Percentiles rank a stretch among this genome's conserved stretches.
These are phyloP conservation scores for Leptarthrus brevirostris DNA, from an alignment of 2,888 invertebrate genomes.

Conservation along the genomic window DNA sequence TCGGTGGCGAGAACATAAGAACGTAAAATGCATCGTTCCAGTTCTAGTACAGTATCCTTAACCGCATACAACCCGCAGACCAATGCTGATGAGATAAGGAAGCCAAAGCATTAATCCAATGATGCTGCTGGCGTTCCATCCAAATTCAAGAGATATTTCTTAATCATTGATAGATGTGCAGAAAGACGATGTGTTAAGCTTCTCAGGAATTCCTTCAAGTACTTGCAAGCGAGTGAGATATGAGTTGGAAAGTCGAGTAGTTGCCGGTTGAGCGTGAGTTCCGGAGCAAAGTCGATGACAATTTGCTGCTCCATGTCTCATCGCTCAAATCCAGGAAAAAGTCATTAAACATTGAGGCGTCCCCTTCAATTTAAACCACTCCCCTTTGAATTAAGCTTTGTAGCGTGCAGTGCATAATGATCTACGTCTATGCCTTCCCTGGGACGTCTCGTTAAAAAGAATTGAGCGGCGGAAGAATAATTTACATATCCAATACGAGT, in stretches of 20 bases:
- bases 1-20: conserved; percentile 6
- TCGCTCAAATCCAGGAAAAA: conserved; percentile 27
- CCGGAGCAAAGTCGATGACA: conserved; percentile 13
- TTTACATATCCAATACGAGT: conserved; percentile 38
- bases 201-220: background rate
- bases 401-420: conserved; percentile 29
- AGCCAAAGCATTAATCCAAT: conserved; percentile 21
- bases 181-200: conserved; percentile 15
- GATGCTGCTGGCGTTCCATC: background rate
- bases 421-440: conserved; percentile 21
- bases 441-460: conserved; percentile 36
- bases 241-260: background rate
- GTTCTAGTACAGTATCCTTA: no score
- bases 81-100: conserved; percentile 4
- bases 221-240: background rate
- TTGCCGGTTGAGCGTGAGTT: no score
- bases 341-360: conserved; percentile 31
- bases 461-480: conserved; percentile 28
- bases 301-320: background rate
- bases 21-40: background rate
- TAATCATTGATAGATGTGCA: conserved; percentile 31
- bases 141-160: conserved; percentile 25
- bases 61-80: background rate
- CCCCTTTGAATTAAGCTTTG: conserved; percentile 8
- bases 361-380: conserved; percentile 13